Evolutionary conservation across 2,888 invertebrate species (phyloP).

Genomic region (Rotaria sp.): DNA sequence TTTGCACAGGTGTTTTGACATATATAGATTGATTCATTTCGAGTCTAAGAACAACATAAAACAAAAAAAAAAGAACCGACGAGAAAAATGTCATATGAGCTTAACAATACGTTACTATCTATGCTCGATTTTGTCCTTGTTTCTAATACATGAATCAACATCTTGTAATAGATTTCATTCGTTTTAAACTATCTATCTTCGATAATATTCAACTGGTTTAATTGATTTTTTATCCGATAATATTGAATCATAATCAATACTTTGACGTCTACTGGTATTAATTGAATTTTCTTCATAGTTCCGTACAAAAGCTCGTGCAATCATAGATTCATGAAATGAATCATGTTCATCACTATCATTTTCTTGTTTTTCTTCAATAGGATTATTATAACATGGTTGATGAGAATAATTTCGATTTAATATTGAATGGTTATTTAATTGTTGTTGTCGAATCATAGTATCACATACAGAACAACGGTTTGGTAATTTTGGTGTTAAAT

Average conservation of each 20-base stretch:
- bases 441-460: not conserved
- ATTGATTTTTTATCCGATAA: not conserved
- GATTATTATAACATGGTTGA: not conserved
- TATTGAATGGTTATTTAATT: not conserved
- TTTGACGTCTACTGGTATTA: not conserved
- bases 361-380: not conserved
- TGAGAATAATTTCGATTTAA: not conserved
- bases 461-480: slow-evolving; percentile 6
- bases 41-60: not conserved
- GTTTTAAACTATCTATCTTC: not conserved
- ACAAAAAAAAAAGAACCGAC: not conserved
- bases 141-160: not conserved
- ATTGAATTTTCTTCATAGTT: not conserved
- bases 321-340: not conserved
- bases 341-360: not conserved
- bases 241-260: not conserved
- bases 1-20: not conserved
- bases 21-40: not conserved
- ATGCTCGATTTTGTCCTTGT: not conserved
- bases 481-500: not conserved
- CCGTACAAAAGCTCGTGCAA: not conserved
- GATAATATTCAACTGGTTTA: not conserved
- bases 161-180: not conserved
- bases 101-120: not conserved
- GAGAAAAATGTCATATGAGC: not conserved